Evolutionary conservation across 1,140 invertebrate species (phyloP).

Genomic region (Camponotus pennsylvanicus): DNA sequence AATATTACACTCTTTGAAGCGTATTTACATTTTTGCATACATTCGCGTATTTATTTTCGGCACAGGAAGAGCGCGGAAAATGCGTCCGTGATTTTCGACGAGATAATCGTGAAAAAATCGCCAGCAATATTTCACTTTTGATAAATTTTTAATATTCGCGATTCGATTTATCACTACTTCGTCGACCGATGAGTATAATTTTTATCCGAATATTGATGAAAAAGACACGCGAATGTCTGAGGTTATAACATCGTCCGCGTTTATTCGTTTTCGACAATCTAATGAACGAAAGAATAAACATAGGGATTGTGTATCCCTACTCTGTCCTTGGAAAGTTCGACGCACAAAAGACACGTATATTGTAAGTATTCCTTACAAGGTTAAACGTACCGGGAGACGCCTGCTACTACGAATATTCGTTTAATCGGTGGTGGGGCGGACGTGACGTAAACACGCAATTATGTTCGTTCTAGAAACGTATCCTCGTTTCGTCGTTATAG

Average conservation of each 20-base stretch:
- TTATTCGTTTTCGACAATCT: neutral
- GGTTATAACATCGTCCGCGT: neutral
- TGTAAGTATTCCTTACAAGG: too few relatives aligned
- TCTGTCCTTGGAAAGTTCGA: too few relatives aligned
- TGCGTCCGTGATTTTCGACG: neutral
- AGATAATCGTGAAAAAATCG: neutral
- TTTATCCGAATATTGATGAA: neutral
- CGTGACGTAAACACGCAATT: too few relatives aligned
- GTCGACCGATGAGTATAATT: neutral
- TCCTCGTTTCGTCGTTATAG: too few relatives aligned
- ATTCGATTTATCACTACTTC: neutral
- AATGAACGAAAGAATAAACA: too few relatives aligned
- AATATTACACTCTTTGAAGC: conserved; percentile 17
- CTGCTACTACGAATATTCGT: too few relatives aligned
- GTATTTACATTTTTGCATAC: conserved; percentile 2
- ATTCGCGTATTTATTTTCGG: neutral
- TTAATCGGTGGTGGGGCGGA: too few relatives aligned
- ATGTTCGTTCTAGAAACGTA: too few relatives aligned
- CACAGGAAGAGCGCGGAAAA: neutral
- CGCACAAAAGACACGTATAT: too few relatives aligned
- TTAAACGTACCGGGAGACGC: too few relatives aligned
- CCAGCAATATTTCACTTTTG: conserved; percentile 15
- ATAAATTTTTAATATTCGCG: neutral
- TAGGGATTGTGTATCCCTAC: too few relatives aligned
- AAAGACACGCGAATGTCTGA: neutral